phyloP scores from a whole-genome alignment of 2,113 vertebrate species.

The Dascyllus trimaculatus region DNA sequence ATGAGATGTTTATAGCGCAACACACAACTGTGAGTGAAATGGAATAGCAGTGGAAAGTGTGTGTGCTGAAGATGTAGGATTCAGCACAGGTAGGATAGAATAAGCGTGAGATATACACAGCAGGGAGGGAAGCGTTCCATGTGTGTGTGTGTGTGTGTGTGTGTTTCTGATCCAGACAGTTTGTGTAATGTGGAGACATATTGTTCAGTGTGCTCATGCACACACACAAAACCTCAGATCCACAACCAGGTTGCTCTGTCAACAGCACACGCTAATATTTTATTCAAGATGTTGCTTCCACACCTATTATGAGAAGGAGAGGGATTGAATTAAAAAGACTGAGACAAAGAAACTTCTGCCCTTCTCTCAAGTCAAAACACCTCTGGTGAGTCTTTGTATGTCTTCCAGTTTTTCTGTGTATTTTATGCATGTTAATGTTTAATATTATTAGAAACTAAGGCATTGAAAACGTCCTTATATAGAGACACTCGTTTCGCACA shows the following conservation, averaged over 20 bases:
- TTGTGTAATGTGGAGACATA: background rate
- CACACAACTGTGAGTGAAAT: conserved; percentile 32
- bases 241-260: conserved; percentile 12
- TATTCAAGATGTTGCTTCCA: conserved; percentile 40
- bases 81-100: background rate
- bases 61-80: background rate
- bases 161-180: background rate
- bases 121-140: too few relatives aligned
- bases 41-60: conserved; percentile 1
- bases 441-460: conserved; percentile 15
- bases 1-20: conserved; percentile 25
- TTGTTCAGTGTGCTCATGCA: too few relatives aligned
- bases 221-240: too few relatives aligned
- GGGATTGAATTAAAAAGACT: background rate
- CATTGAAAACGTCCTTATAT: background rate
- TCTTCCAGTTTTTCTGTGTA: background rate
- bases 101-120: conserved; percentile 2
- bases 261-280: conserved; percentile 42
- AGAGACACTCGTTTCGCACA: background rate
- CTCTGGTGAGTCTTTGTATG: background rate
- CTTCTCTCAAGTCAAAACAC: background rate
- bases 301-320: conserved; percentile 7
- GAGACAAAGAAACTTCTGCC: background rate
- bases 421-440: conserved; percentile 1
- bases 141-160: too few relatives aligned